These are phyloP conservation scores for Acrobasis repandana DNA, from an alignment of 2,888 invertebrate species.

Conservation along the genomic window DNA sequence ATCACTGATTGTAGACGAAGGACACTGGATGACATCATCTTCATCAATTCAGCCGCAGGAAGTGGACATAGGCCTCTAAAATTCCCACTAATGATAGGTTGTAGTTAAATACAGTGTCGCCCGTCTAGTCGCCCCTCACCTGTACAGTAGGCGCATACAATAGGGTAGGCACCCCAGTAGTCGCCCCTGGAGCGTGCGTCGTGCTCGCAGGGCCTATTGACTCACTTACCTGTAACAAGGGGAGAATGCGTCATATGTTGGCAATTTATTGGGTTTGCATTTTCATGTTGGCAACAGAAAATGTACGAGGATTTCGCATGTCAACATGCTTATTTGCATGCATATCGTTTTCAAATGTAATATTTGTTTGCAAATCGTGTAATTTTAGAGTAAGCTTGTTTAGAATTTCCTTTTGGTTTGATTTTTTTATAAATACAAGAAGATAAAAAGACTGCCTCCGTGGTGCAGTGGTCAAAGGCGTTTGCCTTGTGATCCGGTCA, in stretches of 20 bases:
- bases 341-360: conserved; percentile 7
- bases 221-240: conserved; percentile 70
- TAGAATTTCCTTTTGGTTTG: not conserved
- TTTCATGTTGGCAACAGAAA: conserved; percentile 39
- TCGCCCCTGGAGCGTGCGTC: conserved; percentile 46
- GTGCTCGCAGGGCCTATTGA: conserved; percentile 42
- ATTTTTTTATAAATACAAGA: too few relatives aligned
- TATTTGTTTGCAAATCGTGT: conserved; percentile 9
- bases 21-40: too few relatives aligned
- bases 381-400: not conserved
- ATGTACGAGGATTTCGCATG: conserved; percentile 31
- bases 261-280: conserved; percentile 47
- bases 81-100: not conserved
- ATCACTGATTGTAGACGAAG: too few relatives aligned
- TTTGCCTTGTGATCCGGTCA: too few relatives aligned
- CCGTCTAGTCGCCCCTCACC: conserved; percentile 25
- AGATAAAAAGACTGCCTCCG: too few relatives aligned
- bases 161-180: conserved; percentile 39
- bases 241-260: conserved; percentile 46
- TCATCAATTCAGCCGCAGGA: too few relatives aligned
- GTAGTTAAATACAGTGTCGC: not conserved
- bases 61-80: too few relatives aligned
- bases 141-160: conserved; percentile 32
- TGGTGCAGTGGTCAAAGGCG: too few relatives aligned
- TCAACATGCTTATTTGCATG: conserved; percentile 32